Evolutionary conservation across 2,113 vertebrate genomes (phyloP).

Genomic region (Cyprinodon variegatus): DNA sequence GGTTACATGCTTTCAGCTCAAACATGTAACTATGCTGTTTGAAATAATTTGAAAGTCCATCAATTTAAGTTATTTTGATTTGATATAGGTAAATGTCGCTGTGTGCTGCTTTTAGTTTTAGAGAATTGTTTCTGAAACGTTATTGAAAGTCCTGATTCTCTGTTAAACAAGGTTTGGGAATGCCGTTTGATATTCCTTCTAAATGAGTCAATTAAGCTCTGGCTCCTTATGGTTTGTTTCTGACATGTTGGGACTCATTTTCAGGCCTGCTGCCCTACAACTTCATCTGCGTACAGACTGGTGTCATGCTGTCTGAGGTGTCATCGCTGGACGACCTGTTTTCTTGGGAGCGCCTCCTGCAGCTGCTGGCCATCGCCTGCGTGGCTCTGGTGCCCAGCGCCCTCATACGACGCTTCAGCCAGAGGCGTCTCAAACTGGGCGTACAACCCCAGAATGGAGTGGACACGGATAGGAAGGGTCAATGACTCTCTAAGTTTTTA

Average conservation of each 20-base stretch:
- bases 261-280: conserved; percentile 95
- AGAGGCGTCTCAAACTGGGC: conserved; percentile 77
- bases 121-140: no score
- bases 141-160: no score
- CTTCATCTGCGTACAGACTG: conserved; percentile 97
- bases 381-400: conserved; percentile 88
- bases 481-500: conserved; percentile 67
- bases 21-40: no score
- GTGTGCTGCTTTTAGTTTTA: no score
- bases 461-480: conserved; percentile 77
- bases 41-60: no score
- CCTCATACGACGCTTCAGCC: conserved; percentile 87
- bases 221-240: neutral
- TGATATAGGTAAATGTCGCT: no score
- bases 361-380: conserved; percentile 89
- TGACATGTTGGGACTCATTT: conserved; percentile 2
- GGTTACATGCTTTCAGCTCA: no score
- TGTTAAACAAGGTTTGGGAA: no score
- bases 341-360: conserved; percentile 87
- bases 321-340: conserved; percentile 92
- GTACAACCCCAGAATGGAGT: conserved; percentile 50
- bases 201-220: neutral
- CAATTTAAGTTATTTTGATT: no score
- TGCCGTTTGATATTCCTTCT: no score
- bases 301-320: conserved; percentile 91